A percentile compares a stretch with the other conserved stretches of the same genome.
These are phyloP conservation scores for Actinemys pallida DNA, from an alignment of 2,113 vertebrate genomes.

Conservation along the genomic window DNA sequence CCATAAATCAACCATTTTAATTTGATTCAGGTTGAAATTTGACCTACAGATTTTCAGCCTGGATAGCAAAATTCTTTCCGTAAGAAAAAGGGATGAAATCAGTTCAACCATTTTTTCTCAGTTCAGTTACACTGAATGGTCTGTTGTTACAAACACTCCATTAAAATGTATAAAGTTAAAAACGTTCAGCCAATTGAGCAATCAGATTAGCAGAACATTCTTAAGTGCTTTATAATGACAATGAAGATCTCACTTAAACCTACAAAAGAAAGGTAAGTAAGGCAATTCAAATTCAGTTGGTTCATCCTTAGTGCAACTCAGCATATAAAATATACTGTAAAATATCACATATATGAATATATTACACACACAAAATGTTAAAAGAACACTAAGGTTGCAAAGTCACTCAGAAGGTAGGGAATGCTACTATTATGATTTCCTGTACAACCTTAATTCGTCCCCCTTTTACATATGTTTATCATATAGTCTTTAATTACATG, in stretches of 20 bases:
- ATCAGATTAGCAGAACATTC: not conserved
- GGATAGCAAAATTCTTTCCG: not conserved
- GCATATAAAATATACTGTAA: not conserved
- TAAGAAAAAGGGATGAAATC: not conserved
- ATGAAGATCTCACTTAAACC: not conserved
- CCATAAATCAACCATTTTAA: not conserved
- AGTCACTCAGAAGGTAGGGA: not conserved
- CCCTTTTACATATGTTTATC: not conserved
- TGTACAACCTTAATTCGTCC: not conserved
- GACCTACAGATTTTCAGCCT: not conserved
- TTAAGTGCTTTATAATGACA: not conserved
- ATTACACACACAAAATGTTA: not conserved
- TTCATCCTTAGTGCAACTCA: not conserved
- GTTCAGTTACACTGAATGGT: not conserved
- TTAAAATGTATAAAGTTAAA: not conserved
- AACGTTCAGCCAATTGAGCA: constrained; percentile 28
- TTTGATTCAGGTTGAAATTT: not conserved
- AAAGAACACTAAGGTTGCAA: not conserved
- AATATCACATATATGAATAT: not conserved
- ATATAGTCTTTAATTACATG: not conserved
- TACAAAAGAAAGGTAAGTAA: not conserved
- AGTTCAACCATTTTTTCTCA: not conserved
- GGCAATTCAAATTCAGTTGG: not conserved
- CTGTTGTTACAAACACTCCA: not conserved
- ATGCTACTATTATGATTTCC: not conserved